phyloP scores from a whole-genome alignment of 2,888 invertebrate genomes.

The Diadegma fenestrale region DNA sequence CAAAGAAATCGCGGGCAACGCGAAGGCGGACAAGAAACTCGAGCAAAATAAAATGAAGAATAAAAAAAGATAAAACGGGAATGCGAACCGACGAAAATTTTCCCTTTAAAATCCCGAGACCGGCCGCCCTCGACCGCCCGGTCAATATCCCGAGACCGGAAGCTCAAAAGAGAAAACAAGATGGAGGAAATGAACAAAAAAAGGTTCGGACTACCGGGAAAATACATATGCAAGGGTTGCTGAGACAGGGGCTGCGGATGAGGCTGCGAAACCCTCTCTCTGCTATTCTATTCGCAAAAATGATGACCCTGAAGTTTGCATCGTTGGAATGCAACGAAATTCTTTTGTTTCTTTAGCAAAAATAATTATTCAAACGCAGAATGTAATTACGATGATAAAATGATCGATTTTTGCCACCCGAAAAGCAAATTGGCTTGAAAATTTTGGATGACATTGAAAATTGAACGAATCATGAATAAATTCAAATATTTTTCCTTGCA shows the following conservation, averaged over 20 bases:
- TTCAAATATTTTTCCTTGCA: no score
- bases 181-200: conserved; percentile 59
- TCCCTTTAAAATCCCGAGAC: conserved; percentile 84
- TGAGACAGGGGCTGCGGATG: conserved; percentile 55
- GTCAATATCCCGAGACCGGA: conserved; percentile 75
- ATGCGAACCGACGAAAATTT: conserved; percentile 83
- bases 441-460: no score
- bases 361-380: no score
- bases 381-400: no score
- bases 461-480: no score
- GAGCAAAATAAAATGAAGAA: conserved; percentile 74
- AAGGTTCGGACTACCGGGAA: conserved; percentile 30
- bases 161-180: conserved; percentile 49
- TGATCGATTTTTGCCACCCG: no score
- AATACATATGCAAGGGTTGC: conserved; percentile 63
- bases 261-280: conserved; percentile 76
- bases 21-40: conserved; percentile 51
- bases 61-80: conserved; percentile 34
- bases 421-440: no score
- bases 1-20: conserved; percentile 70
- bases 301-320: no score
- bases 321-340: no score
- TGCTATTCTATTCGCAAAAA: conserved; percentile 79
- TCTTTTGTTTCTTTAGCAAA: no score
- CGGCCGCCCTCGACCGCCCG: conserved; percentile 73